Percentiles rank a stretch among this genome's conserved stretches.
These are phyloP conservation scores for Lanistes nyassanus DNA, from an alignment of 1,140 invertebrate species.

Conservation along the genomic window DNA sequence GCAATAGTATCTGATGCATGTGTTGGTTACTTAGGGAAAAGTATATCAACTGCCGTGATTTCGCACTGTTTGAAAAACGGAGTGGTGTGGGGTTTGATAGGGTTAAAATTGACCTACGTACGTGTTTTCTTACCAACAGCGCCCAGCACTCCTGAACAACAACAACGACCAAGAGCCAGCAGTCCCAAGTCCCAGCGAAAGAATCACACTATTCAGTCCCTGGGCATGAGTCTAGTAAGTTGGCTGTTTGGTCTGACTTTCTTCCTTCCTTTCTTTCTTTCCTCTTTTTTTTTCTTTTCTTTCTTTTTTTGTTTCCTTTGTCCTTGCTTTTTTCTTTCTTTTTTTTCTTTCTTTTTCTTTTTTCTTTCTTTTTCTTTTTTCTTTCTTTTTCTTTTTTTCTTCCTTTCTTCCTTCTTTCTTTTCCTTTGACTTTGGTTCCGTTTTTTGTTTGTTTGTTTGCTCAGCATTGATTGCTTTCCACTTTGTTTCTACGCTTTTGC, in stretches of 20 bases:
- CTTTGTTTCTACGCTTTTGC: too few species aligned
- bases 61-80: not conserved
- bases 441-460: too few species aligned
- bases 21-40: too few species aligned
- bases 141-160: conserved; percentile 52
- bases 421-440: too few species aligned
- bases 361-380: too few species aligned
- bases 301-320: conserved; percentile 2
- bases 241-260: not conserved
- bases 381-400: not conserved
- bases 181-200: conserved; percentile 37
- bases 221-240: conserved; percentile 50
- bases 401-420: too few species aligned
- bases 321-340: not conserved
- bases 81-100: not conserved
- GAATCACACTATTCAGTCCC: conserved; percentile 44
- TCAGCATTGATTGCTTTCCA: too few species aligned
- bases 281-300: not conserved
- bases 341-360: too few species aligned
- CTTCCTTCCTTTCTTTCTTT: not conserved
- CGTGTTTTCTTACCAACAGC: conserved; percentile 34
- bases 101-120: not conserved
- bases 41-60: too few species aligned
- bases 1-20: too few species aligned
- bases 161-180: conserved; percentile 29